These are phyloP conservation scores for Choristoneura fumiferana DNA, from an alignment of 1,140 invertebrate genomes.

Conservation along the genomic window DNA sequence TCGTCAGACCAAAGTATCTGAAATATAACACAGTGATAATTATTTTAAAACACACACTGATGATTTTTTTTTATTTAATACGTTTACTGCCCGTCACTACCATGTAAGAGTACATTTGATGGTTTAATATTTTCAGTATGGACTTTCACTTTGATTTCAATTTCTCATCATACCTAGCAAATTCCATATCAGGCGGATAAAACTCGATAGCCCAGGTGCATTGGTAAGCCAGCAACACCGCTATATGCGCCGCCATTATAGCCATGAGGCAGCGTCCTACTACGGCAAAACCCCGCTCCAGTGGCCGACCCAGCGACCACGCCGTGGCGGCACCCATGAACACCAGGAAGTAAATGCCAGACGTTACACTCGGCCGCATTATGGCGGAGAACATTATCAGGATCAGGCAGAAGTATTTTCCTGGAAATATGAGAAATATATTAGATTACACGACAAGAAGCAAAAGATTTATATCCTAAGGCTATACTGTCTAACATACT, in stretches of 20 bases:
- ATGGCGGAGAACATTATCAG: conserved; percentile 88
- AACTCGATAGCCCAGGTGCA: conserved; percentile 89
- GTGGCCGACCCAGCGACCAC: conserved; percentile 90
- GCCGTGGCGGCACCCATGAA: conserved; percentile 93
- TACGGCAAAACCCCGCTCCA: conserved; percentile 86
- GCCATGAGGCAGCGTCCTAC: conserved; percentile 85
- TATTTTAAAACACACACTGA: too few relatives aligned
- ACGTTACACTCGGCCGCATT: conserved; percentile 87
- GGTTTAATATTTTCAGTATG: too few relatives aligned
- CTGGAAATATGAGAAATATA: conserved; percentile 72
- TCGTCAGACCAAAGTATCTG: conserved; percentile 85
- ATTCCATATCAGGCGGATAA: conserved; percentile 83
- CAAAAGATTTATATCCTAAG: too few relatives aligned
- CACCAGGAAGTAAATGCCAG: conserved; percentile 90
- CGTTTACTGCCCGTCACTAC: too few relatives aligned
- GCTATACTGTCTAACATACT: too few relatives aligned
- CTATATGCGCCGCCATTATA: conserved; percentile 87
- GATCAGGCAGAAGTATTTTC: conserved; percentile 85
- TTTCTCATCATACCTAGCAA: conserved; percentile 78
- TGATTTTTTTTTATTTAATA: too few relatives aligned
- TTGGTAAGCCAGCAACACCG: conserved; percentile 91
- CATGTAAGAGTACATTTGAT: too few relatives aligned
- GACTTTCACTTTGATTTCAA: too few relatives aligned
- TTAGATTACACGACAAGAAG: too few relatives aligned
- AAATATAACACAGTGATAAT: conserved; percentile 27